Base-by-base conservation (phyloP, 2,888 invertebrate species). In the Marronus borbonicus region DNA sequence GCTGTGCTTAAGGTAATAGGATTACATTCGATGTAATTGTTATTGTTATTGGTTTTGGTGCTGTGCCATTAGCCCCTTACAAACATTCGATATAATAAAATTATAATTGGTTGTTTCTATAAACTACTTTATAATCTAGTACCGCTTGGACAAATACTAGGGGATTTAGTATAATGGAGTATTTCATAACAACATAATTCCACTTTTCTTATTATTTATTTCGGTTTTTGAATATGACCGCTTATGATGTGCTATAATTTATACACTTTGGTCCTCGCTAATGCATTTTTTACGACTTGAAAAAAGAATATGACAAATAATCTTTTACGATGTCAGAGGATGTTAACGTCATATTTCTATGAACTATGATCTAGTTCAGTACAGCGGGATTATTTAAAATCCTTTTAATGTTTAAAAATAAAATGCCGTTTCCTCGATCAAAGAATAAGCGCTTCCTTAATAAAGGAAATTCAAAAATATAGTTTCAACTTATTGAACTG, bases 281-380 rank as follows among this genome's bases (percentile, higher is more conserved):
- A 66, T 66, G 66, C 20, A 20, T 39, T 66, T 44, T 66, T 66
- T 66, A 39, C 66, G 44, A 20, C 4, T 17, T n/a, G 3, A 39
- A 20, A 66, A 66, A 66, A 44, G 39, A 10, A 17, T 17, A 24
- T 0, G 12, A 12, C 20, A 39, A 66, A 66, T 44, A 36, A 66
- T 44, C 17, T 17, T 66, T 66, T 66, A 66, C 44, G 44, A 17
- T 39, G 28, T 17, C 49, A 14, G 66, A 36, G 17, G 50, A 65
- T 39, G n/a, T 36, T 39, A 65, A 64, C 10, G 65, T 65, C 17
- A 66, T 66, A 49, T 66, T 66, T 44, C 36, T 7, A 10, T 66
- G 20, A 66, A 20, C 39, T 66, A 44, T 36, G 66, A 66, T 12
- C 39, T 3, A 44, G 17, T 66, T 66, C 39, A 44, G 10, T 7